Evolutionary conservation across 2,113 vertebrate species (phyloP), one percentile per base, ranked within the genome.

Genomic region (Mustela nigripes): DNA sequence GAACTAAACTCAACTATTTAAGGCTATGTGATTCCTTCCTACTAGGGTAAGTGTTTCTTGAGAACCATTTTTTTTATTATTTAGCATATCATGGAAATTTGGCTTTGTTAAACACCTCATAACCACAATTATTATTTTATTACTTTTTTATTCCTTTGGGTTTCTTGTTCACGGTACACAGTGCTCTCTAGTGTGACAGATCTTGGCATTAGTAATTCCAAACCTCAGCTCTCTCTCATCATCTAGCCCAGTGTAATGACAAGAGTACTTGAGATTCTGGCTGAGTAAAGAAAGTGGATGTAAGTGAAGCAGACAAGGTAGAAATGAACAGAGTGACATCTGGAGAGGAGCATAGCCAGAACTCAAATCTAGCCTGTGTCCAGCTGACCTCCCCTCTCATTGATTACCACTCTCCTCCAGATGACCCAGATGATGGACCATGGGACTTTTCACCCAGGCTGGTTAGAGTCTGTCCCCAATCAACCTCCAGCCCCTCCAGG

Each of bases 231-330:
- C 14, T 88, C 86, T 95, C 82, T 89, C 93, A 71, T 89, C 76
- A 78, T 73, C 67, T 42, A 76, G 53, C 78, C 73, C 58, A 28
- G 50, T 26, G 86, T 83, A 97, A 88, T 96, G 86, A 92, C 69
- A 31, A 33, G 58, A 94, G 92, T 81, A 62, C 63, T 92, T 92
- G 91, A 22, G 76, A 71, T 87, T 94, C 91, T 95, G 98, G 74
- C 92, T 65, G 93, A 96, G 92, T 69, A 33, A 65, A 71, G 45
- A 74, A 86, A 73, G 45, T 86, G 26, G 63, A 95, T 73, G 7
- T 94, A 92, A 98, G 94, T 92, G 96, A 89, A 95, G 50, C 76
- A 76, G 96, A 97, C 90, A 89, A 88, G 81, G 94, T 91, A 76
- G 84, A 83, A 74, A 86, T 73, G 76, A 85, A 56, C 6, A 12